Percentiles rank a stretch among this genome's conserved stretches.
Evolutionary conservation across 1,140 invertebrate genomes (phyloP).

Genomic region (Helicoverpa zea): DNA sequence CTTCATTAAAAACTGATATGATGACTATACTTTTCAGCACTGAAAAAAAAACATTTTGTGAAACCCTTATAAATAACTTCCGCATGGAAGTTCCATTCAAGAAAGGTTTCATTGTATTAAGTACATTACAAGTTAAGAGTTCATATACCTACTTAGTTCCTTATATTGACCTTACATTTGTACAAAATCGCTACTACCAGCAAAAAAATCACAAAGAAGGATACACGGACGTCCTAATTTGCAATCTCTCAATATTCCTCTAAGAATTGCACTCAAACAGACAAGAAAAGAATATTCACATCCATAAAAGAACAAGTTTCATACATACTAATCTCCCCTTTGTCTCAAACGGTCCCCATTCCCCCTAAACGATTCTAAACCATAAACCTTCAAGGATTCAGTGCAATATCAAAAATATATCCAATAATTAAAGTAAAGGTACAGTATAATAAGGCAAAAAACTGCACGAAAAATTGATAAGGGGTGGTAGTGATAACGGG

Average conservation of each 20-base stretch:
- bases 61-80: too few relatives aligned
- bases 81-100: too few relatives aligned
- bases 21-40: too few relatives aligned
- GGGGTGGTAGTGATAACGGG: conserved; percentile 76
- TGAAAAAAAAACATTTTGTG: too few relatives aligned
- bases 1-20: too few relatives aligned
- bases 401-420: conserved; percentile 41
- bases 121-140: too few relatives aligned
- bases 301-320: conserved; percentile 4
- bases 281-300: not conserved
- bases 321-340: conserved; percentile 5
- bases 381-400: conserved; percentile 28
- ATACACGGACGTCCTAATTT: not conserved
- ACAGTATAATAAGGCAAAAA: conserved; percentile 77
- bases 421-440: conserved; percentile 76
- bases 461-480: conserved; percentile 86
- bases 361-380: conserved; percentile 20
- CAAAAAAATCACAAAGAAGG: too few relatives aligned
- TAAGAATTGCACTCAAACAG: not conserved
- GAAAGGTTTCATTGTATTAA: too few relatives aligned
- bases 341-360: not conserved
- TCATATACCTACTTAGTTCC: too few relatives aligned
- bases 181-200: too few relatives aligned
- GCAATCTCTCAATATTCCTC: not conserved
- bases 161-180: too few relatives aligned